Evolutionary conservation across 1,140 invertebrate genomes (phyloP), one percentile per base, ranked within the genome.

Genomic region (Cyclargus thomasi): DNA sequence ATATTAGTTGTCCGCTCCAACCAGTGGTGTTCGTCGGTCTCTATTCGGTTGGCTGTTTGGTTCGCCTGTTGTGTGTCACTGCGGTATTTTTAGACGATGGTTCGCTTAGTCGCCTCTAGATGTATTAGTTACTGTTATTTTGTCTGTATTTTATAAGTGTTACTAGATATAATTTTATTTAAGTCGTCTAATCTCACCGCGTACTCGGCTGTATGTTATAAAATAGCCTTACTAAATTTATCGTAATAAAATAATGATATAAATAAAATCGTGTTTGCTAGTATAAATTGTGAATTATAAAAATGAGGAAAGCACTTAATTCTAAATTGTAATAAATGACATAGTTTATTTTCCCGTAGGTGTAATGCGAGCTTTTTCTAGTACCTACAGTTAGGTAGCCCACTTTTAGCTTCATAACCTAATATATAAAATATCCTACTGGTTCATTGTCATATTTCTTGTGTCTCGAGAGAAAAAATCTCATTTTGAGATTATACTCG

Each of bases 251-350:
- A 76, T 74, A 79, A 74, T 68, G 39, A 69, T 74, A 74, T 72
- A 72, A 73, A 70, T 70, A 67, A 70, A 73, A 77, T 72, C 63
- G 67, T 81, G 74, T 79, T 84, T 81, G 70, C 74, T 88, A 88
- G 82, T 78, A 78, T 85, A 85, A 85, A 86, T 78, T 85, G 79
- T 88, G 83, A 85, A 90, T 82, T 85, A 77, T 81, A 85, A 85
- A 77, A 79, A 75, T 69, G 70, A 73, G 74, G 74, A 72, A 89
- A 90, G 87, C 87, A 87, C 82, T 86, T 78, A 81, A 90, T 90
- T 90, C 85, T 90, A 90, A 90, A 90, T 85, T 85, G 77, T 85
- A 87, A 82, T 87, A 86, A 89, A 88, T 88, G 83, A 85, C 80
- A 86, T 85, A 85, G 78, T 29, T 67, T 82, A 77, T 80, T 82